Evolutionary conservation across 1,140 invertebrate species (phyloP), one percentile per base, ranked within the genome.

Genomic region (Apis laboriosa): DNA sequence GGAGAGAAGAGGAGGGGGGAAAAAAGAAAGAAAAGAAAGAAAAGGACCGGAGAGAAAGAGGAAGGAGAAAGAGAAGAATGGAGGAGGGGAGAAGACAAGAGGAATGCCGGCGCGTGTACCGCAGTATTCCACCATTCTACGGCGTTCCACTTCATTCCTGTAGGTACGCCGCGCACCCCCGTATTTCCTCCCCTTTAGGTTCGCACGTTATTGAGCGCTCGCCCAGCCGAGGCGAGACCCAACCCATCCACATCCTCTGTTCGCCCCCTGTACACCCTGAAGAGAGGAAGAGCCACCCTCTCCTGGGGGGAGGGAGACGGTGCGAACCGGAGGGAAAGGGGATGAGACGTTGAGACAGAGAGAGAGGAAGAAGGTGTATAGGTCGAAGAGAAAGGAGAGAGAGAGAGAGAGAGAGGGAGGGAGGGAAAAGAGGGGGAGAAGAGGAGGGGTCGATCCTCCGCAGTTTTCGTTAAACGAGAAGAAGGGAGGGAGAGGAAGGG

Each of bases 201-300:
- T 94, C 93, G 93, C 93, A 94, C 93, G 92, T 94, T 94, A 94
- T 94, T 94, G 94, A 94, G 93, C 94, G 93, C 92, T 94, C 93
- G 93, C 92, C 92, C 92, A 93, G 92, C 92, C 93, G 92, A 93
- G 92, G 92, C 91, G 91, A 94, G 91, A 93, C 90, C 92, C 91
- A 93, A 93, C 92, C 93, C 93, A 94, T 92, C 91, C 91, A 90
- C 93, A 90, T 92, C 91, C 92, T 92, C 91, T 90, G 88, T 91
- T 91, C 90, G 73, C 90, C 89, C 90, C 90, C 91, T 87, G 81
- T 88, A 86, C 77, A 84, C 74, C 85, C 85, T 82, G 78, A 86
- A 89, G 89, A 90, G 84, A 88, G 89, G 85, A 83, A 87, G 77
- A 86, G 77, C 53, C 74, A 17, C 34, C 19, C 68, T n/a, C n/a